Evolutionary conservation across 1,140 invertebrate genomes (phyloP), one percentile per base, ranked within the genome.

Genomic region (Drosophila pandora): DNA sequence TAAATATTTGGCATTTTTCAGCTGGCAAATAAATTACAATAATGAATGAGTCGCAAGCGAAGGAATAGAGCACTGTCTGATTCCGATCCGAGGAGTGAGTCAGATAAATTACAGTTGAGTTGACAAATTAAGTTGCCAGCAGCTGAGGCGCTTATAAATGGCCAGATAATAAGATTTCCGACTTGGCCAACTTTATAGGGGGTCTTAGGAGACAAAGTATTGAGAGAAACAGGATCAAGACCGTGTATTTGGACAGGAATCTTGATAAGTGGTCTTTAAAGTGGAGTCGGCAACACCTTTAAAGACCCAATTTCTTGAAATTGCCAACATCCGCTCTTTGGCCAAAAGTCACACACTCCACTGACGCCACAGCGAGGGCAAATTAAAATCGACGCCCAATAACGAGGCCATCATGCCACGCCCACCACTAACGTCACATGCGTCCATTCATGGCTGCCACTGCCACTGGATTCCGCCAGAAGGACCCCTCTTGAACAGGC

Each of bases 21-120:
- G 67, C 72, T 83, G 84, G 84, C 76, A 89, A 88, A 88, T 88
- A 88, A 83, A 88, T 88, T 88, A 89, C 79, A 79, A 88, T 88
- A 88, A 88, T 88, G 84, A 88, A 88, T 88, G 83, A 79, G 79
- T 87, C 57, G 28, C 49, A 34, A 49, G 6, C 10, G 23, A 37
- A 25, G 21, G 32, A 30, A 22, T 30, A 65, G 12, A 50, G 23
- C 49, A 37, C 34, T 68, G 63, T 49, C 50, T 23, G 65, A 30
- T 2, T 49, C 50, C 17, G 65, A 37, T 2, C 56, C 48, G 3
- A 34, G 54, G 53, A 78, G 69, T 67, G 80, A 76, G 70, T 59
- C 58, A 82, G 82, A 88, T 82, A 88, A 88, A 87, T 87, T 87
- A 76, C 83, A 87, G 52, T 76, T 62, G 69, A 82, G 61, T 87